These are phyloP conservation scores for Orchestia grillus DNA, from an alignment of 1,140 invertebrate genomes.

Conservation along the genomic window DNA sequence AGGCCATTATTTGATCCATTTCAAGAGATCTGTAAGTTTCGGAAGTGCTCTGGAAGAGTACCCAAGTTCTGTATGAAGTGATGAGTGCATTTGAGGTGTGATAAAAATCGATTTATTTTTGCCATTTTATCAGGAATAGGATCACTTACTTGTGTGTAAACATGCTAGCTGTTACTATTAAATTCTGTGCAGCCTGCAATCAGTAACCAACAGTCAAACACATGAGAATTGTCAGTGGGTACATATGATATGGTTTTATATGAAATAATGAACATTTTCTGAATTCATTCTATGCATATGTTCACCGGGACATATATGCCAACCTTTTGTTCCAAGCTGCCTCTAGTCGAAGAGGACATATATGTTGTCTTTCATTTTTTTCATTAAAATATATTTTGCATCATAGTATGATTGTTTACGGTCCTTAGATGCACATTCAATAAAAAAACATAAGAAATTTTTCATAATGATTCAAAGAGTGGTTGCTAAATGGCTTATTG, in stretches of 20 bases:
- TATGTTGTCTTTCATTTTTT: neutral
- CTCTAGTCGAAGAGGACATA: neutral
- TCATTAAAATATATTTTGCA: conserved; percentile 1
- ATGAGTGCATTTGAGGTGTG: conserved; percentile 51
- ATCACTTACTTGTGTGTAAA: no score
- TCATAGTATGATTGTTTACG: neutral
- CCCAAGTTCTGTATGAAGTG: conserved; percentile 52
- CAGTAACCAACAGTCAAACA: neutral
- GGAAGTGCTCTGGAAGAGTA: conserved; percentile 34
- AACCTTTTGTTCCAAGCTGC: neutral
- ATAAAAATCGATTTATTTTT: conserved; percentile 54
- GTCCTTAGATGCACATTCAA: neutral
- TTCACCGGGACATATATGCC: neutral
- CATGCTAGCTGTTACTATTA: neutral
- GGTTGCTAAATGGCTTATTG: no score
- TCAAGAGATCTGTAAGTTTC: conserved; percentile 42
- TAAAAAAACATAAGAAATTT: neutral
- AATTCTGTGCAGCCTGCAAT: neutral
- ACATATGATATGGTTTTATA: neutral
- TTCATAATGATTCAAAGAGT: no score
- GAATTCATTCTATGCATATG: neutral
- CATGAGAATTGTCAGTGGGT: neutral
- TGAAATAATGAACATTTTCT: neutral
- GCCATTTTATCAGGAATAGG: no score
- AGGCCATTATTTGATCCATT: neutral